Percentiles rank a stretch among this genome's conserved stretches.
These are phyloP conservation scores for Monopis laevigella DNA, from an alignment of 2,888 invertebrate species.

Conservation along the genomic window DNA sequence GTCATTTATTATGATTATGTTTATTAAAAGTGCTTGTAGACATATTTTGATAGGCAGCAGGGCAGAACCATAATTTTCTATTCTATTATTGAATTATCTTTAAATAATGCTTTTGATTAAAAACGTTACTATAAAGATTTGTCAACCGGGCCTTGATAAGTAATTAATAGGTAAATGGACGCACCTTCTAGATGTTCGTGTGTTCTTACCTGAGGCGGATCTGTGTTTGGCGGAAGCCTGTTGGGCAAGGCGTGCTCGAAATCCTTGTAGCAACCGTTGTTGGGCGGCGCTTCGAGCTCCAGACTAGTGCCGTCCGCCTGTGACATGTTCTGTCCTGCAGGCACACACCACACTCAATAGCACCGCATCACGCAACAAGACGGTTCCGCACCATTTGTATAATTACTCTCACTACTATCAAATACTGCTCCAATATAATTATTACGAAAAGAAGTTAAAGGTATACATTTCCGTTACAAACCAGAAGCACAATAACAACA, in stretches of 20 bases:
- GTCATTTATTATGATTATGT: too few species aligned
- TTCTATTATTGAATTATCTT: too few species aligned
- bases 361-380: slow-evolving; percentile 9
- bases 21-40: too few species aligned
- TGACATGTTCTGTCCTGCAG: slow-evolving; percentile 90
- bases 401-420: not conserved
- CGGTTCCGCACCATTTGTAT: not conserved
- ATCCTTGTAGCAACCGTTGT: slow-evolving; percentile 80
- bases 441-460: slow-evolving; percentile 36
- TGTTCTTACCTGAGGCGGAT: slow-evolving; percentile 45
- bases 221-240: slow-evolving; percentile 45
- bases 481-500: slow-evolving; percentile 29
- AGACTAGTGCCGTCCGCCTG: slow-evolving; percentile 88
- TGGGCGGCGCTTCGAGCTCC: slow-evolving; percentile 79
- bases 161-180: too few species aligned
- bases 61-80: too few species aligned
- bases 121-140: too few species aligned
- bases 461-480: slow-evolving; percentile 11
- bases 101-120: too few species aligned
- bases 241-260: slow-evolving; percentile 73
- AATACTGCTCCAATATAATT: slow-evolving; percentile 2
- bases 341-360: slow-evolving; percentile 48
- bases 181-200: slow-evolving; percentile 27
- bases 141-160: too few species aligned
- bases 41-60: too few species aligned